These are phyloP conservation scores for Syrrhaptes paradoxus DNA, from an alignment of 2,113 vertebrate genomes.

Conservation along the genomic window DNA sequence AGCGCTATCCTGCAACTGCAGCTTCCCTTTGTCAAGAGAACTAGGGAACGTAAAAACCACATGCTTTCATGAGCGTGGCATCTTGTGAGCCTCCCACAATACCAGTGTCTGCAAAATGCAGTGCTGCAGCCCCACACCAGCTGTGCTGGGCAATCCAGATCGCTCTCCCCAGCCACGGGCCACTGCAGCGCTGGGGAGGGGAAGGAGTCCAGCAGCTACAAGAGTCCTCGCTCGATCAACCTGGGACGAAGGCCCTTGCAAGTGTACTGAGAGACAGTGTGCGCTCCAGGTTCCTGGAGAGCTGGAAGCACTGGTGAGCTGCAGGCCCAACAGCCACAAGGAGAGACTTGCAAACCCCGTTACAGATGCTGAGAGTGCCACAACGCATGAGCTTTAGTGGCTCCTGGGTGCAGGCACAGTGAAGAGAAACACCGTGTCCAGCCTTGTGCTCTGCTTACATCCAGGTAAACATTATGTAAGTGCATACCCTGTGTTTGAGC, in stretches of 20 bases:
- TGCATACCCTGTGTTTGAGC: background rate
- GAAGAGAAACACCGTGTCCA: background rate
- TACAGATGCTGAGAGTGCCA: background rate
- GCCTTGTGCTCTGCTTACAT: background rate
- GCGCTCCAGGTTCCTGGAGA: background rate
- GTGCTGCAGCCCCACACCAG: background rate
- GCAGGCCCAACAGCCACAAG: background rate
- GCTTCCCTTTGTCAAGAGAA: background rate
- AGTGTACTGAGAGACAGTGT: background rate
- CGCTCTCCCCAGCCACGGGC: background rate
- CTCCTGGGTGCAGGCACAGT: background rate
- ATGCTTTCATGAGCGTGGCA: background rate
- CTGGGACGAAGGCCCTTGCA: background rate
- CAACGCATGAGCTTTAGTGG: background rate
- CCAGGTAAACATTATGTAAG: constrained; percentile 18
- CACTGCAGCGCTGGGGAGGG: background rate
- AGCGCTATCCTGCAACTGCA: background rate
- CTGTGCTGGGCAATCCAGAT: background rate
- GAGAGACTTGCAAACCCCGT: background rate
- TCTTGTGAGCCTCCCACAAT: background rate
- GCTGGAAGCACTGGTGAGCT: background rate
- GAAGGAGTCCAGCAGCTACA: background rate
- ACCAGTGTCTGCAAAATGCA: background rate
- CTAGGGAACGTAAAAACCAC: background rate
- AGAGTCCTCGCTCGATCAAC: background rate